A percentile compares a stretch with the other conserved stretches of the same genome.
Conservation (phyloP, 1,140 invertebrate species). For the Drosophila nigromelanica region DNA sequence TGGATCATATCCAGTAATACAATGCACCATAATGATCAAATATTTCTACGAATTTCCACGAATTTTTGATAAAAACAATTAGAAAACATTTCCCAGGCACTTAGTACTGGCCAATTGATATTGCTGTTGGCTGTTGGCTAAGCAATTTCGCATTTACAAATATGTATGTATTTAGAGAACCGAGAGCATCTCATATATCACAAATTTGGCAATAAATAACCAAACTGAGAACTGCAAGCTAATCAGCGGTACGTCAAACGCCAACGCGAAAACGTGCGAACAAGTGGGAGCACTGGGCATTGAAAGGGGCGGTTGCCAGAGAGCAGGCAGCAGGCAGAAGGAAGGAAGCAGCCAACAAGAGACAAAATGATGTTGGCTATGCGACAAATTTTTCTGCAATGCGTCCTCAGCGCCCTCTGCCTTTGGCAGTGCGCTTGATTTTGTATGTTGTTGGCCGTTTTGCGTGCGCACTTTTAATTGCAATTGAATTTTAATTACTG, state of each 20-base stretch:
- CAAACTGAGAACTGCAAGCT: conserved; percentile 43
- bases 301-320: conserved; percentile 1
- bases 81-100: conserved; percentile 17
- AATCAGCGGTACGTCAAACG: conserved; percentile 74
- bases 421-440: conserved; percentile 39
- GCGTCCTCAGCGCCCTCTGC: conserved; percentile 5
- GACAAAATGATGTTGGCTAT: conserved; percentile 48
- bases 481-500: conserved; percentile 83
- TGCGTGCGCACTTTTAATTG: conserved; percentile 82
- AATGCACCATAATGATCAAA: conserved; percentile 13
- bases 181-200: conserved; percentile 8
- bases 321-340: conserved; percentile 9
- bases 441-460: conserved; percentile 73
- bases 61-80: conserved; percentile 13
- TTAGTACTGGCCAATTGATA: not conserved
- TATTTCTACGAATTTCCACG: conserved; percentile 31
- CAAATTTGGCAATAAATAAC: conserved; percentile 34
- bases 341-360: not conserved
- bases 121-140: conserved; percentile 12
- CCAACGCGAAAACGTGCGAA: conserved; percentile 60
- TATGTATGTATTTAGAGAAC: not conserved
- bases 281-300: too few species aligned
- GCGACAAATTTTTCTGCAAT: conserved; percentile 51
- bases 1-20: conserved; percentile 19
- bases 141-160: conserved; percentile 16